Base-by-base conservation (phyloP, 2,797 vertebrate species). In the Sebastes matsubarae region DNA sequence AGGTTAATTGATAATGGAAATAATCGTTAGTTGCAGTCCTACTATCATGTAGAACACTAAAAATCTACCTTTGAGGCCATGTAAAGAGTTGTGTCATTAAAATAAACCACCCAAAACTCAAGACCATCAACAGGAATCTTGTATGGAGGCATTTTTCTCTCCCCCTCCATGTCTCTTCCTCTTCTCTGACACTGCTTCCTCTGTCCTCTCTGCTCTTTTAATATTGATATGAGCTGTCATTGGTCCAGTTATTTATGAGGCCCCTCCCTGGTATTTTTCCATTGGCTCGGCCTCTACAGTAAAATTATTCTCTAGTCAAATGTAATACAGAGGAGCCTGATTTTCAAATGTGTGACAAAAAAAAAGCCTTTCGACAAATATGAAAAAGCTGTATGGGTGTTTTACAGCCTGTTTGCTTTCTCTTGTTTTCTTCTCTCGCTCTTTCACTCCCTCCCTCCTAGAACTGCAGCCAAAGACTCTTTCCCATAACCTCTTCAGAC, bases 401-500 rank as follows among this genome's bases (percentile, higher is more conserved):
- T 84, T 76, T 52, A 59, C 54, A 55, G 61, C 29, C 52, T 22
- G 50, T 63, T 50, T 73, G 65, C 60, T 69, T 52, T 64, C 63
- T 75, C 63, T 82, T 75, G 61, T 77, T 77, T 76, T 58, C n/a
- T 54, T 75, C 54, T 80, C 36, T 74, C 9, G 32, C 77, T 83
- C 34, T 72, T 72, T 86, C 58, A 46, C 70, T 81, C 58, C 29
- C 77, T 75, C 46, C 8, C 60, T 63, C 25, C 46, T 55, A 57
- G 65, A 74, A 81, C 64, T 77, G 71, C 22, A 74, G 88, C 88
- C 84, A 87, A 89, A 79, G 64, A 81, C 75, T 91, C 52, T 80
- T 92, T 91, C 91, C 87, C 89, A 93, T 88, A 93, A 92, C 88
- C 90, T 76, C 87, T 83, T 75, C 54, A 85, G 90, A 84, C 85